Base-by-base conservation (phyloP, 2,797 vertebrate genomes). In the Poliocrania exsul region DNA sequence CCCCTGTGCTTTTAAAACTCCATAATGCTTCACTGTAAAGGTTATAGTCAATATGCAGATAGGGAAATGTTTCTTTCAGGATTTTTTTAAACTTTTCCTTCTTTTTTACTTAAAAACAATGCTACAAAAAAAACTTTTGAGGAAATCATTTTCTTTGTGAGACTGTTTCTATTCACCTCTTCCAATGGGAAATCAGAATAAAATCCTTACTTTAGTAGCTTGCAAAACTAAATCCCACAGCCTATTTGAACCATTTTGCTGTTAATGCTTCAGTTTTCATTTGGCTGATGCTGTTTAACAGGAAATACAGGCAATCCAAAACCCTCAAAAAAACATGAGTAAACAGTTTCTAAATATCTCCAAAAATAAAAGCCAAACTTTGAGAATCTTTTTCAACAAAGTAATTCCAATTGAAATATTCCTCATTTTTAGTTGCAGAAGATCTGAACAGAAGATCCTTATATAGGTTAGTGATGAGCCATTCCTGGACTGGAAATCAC, bases 1-100 rank as follows among this genome's bases (percentile, higher is more conserved):
- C 9, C 33, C 3, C 11, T 28, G 4, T 8, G 10, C 16, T 73
- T n/a, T 54, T 35, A 58, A 70, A 56, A 12, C 4, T 26, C 20
- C 2, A 3, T 20, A 65, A 51, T 19, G 13, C 11, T 64, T 81
- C 10, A 54, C 17, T 67, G 5, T 46, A 72, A 64, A 75, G 2
- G 8, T 49, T 42, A 6, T 4, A 53, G 11, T 25, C n/a, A 50
- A 71, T 88, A 75, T 16, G 4, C 9, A 61, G 13, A 23, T 38
- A n/a, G 11, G 11, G n/a, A 81, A 38, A 7, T 3, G 2, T 9
- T 6, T 19, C 50, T 40, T 2, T 1, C 3, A 53, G 47, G 0
- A 1, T 40, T 51, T 19, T 60, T 37, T 16, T 15, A 18, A 4
- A 2, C 2, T 1, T 5, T 9, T 13, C 29, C 26, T 38, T 29